These are phyloP conservation scores for Meda fulgida DNA, from an alignment of 2,797 vertebrate species.

Conservation along the genomic window DNA sequence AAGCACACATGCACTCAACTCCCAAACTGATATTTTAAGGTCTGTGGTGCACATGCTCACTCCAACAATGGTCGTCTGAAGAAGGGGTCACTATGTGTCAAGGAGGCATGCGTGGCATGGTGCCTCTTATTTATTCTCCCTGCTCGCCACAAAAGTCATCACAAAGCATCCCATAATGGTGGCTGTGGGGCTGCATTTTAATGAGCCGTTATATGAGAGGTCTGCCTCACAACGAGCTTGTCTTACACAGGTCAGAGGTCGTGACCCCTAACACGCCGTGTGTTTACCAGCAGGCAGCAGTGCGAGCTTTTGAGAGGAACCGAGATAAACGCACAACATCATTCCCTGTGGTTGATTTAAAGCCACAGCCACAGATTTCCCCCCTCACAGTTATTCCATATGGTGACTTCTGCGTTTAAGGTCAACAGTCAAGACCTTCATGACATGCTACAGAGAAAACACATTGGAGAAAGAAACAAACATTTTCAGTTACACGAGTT, in stretches of 20 bases:
- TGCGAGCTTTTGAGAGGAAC: conserved; percentile 23
- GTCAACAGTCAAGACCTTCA: conserved; percentile 6
- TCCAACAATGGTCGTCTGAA: conserved; percentile 34
- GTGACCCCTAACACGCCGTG: conserved; percentile 34
- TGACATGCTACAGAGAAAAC: background rate
- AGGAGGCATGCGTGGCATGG: conserved; percentile 39
- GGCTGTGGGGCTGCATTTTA: conserved; percentile 62
- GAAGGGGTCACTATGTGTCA: conserved; percentile 52
- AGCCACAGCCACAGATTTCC: conserved; percentile 13
- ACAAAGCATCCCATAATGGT: conserved; percentile 50
- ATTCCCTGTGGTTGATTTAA: conserved; percentile 33
- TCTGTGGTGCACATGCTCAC: conserved; percentile 36
- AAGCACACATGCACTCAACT: background rate
- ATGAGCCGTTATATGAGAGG: conserved; percentile 56
- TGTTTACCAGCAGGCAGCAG: conserved; percentile 45
- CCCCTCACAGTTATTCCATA: conserved; percentile 42
- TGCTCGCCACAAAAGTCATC: conserved; percentile 45
- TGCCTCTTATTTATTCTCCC: conserved; percentile 57
- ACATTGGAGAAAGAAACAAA: background rate
- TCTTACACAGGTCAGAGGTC: conserved; percentile 55
- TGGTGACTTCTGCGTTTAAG: conserved; percentile 24
- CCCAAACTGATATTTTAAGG: conserved; percentile 12
- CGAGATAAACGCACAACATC: conserved; percentile 33
- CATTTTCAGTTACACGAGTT: background rate
- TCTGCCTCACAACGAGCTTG: conserved; percentile 46